Evolutionary conservation across 2,113 vertebrate genomes (phyloP), one percentile per base, ranked within the genome.

Genomic region (Corythaeola cristata): DNA sequence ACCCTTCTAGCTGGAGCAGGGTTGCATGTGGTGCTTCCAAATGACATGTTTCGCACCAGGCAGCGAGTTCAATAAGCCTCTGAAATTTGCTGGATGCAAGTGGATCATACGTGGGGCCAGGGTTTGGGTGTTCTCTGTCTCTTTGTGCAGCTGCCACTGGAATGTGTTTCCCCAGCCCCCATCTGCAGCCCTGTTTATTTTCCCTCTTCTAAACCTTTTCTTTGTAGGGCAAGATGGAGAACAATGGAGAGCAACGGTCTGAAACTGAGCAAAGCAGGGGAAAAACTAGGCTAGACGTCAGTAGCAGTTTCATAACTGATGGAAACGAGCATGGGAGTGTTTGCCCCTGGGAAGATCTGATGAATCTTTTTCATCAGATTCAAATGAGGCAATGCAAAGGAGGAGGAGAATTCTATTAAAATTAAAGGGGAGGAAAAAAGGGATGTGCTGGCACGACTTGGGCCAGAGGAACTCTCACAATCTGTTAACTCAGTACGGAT

Each of bases 401-500:
- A 77, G 62, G 58, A 91, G 86, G 59, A 93, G 30, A 58, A 78
- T 60, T 87, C 73, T 93, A 87, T 93, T 91, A 78, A 89, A 92
- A 85, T 66, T 56, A 30, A 18, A 26, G 32, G 32, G 5, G 5
- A 33, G 69, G 53, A n/a, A 33, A 14, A 58, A 41, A 13, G 7
- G 72, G 53, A 66, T 75, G 67, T 93, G 53, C 26, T 93, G 76
- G 56, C 73, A 62, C 28, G 32, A 60, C 58, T 81, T 49, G 62
- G 73, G 28, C 53, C 45, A n/a, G 80, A 93, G 58, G n/a, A 78
- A 55, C 60, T 81, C 66, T 85, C 22, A 21, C 15, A 78, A 27
- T 87, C 80, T 63, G 45, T 79, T 91, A 85, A 76, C 66, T 82
- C 32, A 5, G 47, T 49, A 45, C 26, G 41, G 83, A 85, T 66